Evolutionary conservation across 2,888 invertebrate species (phyloP), one percentile per base, ranked within the genome.

Genomic region (Andrena fulva): DNA sequence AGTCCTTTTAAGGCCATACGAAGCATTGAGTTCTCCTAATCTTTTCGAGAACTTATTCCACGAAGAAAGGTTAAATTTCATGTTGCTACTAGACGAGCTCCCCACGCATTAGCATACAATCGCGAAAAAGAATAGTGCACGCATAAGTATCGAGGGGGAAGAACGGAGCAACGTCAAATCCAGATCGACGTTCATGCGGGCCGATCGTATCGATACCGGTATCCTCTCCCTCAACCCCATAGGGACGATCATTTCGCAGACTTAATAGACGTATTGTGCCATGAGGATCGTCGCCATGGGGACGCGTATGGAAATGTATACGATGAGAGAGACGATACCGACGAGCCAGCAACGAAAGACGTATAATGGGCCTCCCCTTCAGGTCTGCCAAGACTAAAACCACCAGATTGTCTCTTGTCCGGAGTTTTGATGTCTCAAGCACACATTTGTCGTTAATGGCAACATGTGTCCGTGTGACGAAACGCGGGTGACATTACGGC

Each of bases 221-320:
- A 50, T 76, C 59, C 76, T 48, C 64, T 29, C 72, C 27, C 33
- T 16, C 42, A 50, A 71, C 74, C 59, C 27, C 64, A 50, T 42
- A 59, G 63, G 67, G 70, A 69, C 80, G 73, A 82, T 73, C 86
- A 72, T 86, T 82, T 84, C 75, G 68, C 84, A 68, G 76, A 84
- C 87, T 90, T 91, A 91, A 91, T 91, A 87, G 89, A 90, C 82
- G 90, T 87, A 91, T 91, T 91, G 91, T 91, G 86, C 86, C 86
- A 81, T 59, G 86, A 77, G 85, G 87, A 88, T 85, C 70, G 50
- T 69, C 87, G 87, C 85, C 86, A 84, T 80, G 70, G 82, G 85
- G 85, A 89, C 87, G 75, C 85, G 87, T 91, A 92, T 92, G 92
- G 90, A 92, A 92, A 93, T 93, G 91, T 92, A 92, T 92, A 92